Conservation (phyloP, 2,797 vertebrate genomes). For the Chlorospingus flavigularis region DNA sequence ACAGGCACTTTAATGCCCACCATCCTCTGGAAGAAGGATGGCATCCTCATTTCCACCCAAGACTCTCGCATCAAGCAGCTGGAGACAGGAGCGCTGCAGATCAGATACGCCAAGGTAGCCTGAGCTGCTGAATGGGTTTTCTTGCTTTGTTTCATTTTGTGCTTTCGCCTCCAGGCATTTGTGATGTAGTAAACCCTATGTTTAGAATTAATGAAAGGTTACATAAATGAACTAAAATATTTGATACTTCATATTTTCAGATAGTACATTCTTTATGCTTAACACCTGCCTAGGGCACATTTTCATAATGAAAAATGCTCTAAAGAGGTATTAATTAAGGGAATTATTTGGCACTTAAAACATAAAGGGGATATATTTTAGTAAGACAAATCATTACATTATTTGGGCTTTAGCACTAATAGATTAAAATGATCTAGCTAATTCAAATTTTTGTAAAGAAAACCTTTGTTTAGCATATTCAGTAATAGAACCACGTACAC, state of each 20-base stretch:
- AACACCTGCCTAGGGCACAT: background rate
- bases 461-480: background rate
- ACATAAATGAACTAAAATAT: conserved; percentile 9
- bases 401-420: background rate
- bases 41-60: conserved; percentile 88
- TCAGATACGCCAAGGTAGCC: conserved; percentile 93
- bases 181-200: background rate
- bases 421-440: background rate
- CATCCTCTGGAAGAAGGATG: conserved; percentile 95
- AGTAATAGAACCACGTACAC: background rate
- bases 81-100: conserved; percentile 89
- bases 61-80: conserved; percentile 94
- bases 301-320: background rate
- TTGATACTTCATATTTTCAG: background rate
- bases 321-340: background rate
- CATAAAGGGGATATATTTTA: background rate
- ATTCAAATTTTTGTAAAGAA: background rate
- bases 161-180: background rate
- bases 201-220: conserved; percentile 24
- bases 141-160: background rate
- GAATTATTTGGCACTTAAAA: background rate
- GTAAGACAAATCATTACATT: background rate
- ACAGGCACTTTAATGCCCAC: conserved; percentile 88
- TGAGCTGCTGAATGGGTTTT: background rate
- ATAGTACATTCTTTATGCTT: background rate